Evolutionary conservation across 2,888 invertebrate genomes (phyloP).

Genomic region (Ophonus ardosiacus): DNA sequence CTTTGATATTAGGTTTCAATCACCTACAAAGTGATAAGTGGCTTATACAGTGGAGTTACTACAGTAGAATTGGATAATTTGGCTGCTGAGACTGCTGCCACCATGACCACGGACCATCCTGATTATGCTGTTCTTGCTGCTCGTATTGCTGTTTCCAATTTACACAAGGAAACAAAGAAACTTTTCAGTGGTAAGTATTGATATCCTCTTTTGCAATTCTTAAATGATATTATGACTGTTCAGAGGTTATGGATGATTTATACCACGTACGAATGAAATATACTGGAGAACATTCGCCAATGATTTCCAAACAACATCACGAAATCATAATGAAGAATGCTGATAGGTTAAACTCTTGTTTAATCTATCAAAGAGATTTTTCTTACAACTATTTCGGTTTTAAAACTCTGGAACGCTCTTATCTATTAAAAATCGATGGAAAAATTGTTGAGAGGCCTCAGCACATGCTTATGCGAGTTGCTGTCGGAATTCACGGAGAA

Average conservation of each 20-base stretch:
- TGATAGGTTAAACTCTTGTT: slow-evolving; percentile 94
- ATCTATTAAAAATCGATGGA: slow-evolving; percentile 92
- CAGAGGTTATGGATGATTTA: slow-evolving; percentile 94
- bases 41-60: slow-evolving; percentile 96
- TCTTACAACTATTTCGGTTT: slow-evolving; percentile 99
- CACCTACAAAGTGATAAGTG: slow-evolving; percentile 94
- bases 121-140: slow-evolving; percentile 95
- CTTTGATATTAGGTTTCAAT: slow-evolving; percentile 82
- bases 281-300: slow-evolving; percentile 85
- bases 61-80: slow-evolving; percentile 98
- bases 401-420: slow-evolving; percentile 97
- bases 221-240: slow-evolving; percentile 3
- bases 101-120: slow-evolving; percentile 97
- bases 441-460: slow-evolving; percentile 98
- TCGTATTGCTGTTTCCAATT: slow-evolving; percentile 96
- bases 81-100: slow-evolving; percentile 99
- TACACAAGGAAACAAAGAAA: slow-evolving; percentile 99
- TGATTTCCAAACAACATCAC: slow-evolving; percentile 91
- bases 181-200: slow-evolving; percentile 86
- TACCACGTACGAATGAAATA: slow-evolving; percentile 86
- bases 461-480: slow-evolving; percentile 98
- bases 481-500: slow-evolving; percentile 96
- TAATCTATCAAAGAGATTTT: slow-evolving; percentile 98
- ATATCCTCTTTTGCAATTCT: not conserved
- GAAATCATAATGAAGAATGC: slow-evolving; percentile 90